Conservation (phyloP, 2,797 vertebrate species). For the Oreonectes daqikongensis region DNA sequence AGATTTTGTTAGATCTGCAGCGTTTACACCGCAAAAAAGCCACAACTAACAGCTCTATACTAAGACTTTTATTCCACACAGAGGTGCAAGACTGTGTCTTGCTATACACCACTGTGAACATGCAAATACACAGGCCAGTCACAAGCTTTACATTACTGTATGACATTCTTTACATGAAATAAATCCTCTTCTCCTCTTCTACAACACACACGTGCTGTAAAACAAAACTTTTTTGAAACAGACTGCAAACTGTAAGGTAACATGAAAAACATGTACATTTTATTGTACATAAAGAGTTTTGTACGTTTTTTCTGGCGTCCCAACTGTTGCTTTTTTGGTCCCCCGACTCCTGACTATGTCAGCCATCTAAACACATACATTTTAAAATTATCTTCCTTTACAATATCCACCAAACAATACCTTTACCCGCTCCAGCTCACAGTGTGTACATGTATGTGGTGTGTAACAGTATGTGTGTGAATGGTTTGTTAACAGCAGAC, state of each 20-base stretch:
- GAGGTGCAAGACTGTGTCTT: background rate
- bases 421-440: background rate
- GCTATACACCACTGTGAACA: background rate
- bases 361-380: conserved; percentile 13
- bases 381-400: conserved; percentile 15
- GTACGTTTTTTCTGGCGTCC: too few relatives aligned
- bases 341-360: background rate
- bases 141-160: conserved; percentile 58
- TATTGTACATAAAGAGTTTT: too few relatives aligned
- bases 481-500: conserved; percentile 78
- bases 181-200: conserved; percentile 53
- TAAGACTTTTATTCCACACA: background rate
- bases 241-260: too few relatives aligned
- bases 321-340: too few relatives aligned
- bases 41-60: background rate
- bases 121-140: conserved; percentile 1
- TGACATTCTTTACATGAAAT: background rate
- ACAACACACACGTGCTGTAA: background rate
- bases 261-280: too few relatives aligned
- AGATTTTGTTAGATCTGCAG: background rate
- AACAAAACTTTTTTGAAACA: too few relatives aligned
- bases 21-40: background rate
- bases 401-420: conserved; percentile 6
- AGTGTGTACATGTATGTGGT: conserved; percentile 36
- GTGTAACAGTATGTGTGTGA: conserved; percentile 36